A percentile compares a stretch with the other conserved stretches of the same genome.
Evolutionary conservation across 2,888 invertebrate species (phyloP).

Genomic region (Chrysolina americana): DNA sequence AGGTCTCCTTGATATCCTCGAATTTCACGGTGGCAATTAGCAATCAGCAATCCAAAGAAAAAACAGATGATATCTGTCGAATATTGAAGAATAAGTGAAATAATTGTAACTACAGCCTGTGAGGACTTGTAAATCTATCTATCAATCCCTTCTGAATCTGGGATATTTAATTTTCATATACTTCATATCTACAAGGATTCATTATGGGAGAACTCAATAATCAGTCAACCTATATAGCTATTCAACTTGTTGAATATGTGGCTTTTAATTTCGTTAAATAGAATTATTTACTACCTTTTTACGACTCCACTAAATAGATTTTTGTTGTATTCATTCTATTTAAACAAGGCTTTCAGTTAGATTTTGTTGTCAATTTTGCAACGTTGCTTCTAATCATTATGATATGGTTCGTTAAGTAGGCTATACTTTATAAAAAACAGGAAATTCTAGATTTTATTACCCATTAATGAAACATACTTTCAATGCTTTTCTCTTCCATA

Average conservation of each 20-base stretch:
- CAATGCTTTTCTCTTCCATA: neutral
- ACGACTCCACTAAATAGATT: constrained; percentile 8
- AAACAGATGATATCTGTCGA: too few relatives aligned
- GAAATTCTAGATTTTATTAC: constrained; percentile 12
- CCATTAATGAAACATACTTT: neutral
- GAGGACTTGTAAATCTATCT: too few relatives aligned
- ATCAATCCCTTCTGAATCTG: too few relatives aligned
- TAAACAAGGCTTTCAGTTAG: neutral
- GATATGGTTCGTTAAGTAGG: neutral
- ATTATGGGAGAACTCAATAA: too few relatives aligned
- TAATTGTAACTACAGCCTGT: too few relatives aligned
- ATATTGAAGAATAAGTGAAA: too few relatives aligned
- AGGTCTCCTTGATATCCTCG: too few relatives aligned
- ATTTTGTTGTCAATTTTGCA: neutral
- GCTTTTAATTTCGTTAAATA: neutral
- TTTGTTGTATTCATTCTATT: neutral
- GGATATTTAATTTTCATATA: too few relatives aligned
- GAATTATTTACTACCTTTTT: neutral
- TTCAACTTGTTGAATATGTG: neutral
- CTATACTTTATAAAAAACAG: neutral
- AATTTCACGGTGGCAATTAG: too few relatives aligned
- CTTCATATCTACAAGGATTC: too few relatives aligned
- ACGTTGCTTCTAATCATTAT: neutral
- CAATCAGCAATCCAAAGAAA: too few relatives aligned
- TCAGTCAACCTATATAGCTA: too few relatives aligned